These are phyloP conservation scores for Zaprionus lachaisei DNA, from an alignment of 1,140 invertebrate genomes.

Conservation along the genomic window DNA sequence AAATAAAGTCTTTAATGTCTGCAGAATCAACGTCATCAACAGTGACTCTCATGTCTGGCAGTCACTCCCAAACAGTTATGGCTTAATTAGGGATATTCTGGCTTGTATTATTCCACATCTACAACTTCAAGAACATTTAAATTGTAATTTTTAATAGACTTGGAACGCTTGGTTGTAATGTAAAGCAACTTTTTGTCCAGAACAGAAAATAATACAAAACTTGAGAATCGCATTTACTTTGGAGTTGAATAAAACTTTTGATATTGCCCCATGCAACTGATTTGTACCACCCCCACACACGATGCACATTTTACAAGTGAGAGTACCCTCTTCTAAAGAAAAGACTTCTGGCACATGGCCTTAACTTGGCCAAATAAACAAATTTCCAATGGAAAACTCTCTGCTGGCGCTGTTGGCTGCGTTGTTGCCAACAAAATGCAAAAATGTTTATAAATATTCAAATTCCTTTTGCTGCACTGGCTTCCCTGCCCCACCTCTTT, in stretches of 20 bases:
- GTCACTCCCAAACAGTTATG: not conserved
- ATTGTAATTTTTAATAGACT: constrained; percentile 78
- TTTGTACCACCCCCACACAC: not conserved
- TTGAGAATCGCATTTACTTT: constrained; percentile 75
- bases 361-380: constrained; percentile 72
- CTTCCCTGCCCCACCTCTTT: not conserved
- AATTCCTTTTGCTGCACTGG: constrained; percentile 56
- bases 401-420: constrained; percentile 9
- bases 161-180: constrained; percentile 62
- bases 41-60: not conserved
- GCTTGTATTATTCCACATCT: not conserved
- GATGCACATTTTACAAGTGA: too few relatives aligned
- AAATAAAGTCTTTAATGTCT: not conserved
- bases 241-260: constrained; percentile 73
- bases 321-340: not conserved
- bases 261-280: constrained; percentile 31
- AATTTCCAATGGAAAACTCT: constrained; percentile 77
- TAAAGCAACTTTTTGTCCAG: constrained; percentile 51
- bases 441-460: constrained; percentile 83
- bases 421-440: constrained; percentile 57
- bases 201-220: constrained; percentile 54
- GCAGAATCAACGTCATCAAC: not conserved
- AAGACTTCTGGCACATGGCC: constrained; percentile 61
- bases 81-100: not conserved
- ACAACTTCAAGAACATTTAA: constrained; percentile 28